Percentiles rank a stretch among this genome's conserved stretches.
These are phyloP conservation scores for Vireo griseus DNA, from an alignment of 2,797 vertebrate genomes.

Conservation along the genomic window DNA sequence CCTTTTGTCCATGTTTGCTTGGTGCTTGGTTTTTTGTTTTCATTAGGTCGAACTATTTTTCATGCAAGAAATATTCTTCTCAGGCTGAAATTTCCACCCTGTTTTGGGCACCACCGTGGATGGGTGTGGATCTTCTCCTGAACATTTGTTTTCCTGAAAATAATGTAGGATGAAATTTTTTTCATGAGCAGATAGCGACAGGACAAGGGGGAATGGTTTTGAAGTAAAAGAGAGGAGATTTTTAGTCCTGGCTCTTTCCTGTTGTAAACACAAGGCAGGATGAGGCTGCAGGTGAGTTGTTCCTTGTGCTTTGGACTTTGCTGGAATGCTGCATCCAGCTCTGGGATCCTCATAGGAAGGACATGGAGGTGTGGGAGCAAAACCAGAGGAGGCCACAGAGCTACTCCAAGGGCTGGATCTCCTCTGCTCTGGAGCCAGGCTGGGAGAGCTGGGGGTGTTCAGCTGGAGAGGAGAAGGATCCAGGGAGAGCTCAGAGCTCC, in stretches of 20 bases:
- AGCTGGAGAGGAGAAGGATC: background rate
- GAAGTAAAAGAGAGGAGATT: background rate
- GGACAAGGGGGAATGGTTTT: background rate
- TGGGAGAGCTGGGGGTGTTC: background rate
- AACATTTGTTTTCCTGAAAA: background rate
- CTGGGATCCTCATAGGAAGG: background rate
- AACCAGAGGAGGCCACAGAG: fast-evolving
- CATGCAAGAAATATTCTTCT: background rate
- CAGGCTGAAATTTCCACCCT: background rate
- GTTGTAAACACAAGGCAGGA: background rate
- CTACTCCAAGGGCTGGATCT: background rate
- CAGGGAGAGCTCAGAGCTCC: background rate
- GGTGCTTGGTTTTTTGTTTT: background rate
- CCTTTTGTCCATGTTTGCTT: background rate
- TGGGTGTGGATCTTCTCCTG: background rate
- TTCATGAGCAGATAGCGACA: background rate
- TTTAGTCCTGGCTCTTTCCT: background rate
- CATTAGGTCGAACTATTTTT: background rate
- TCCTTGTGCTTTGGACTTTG: background rate
- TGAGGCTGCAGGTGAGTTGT: background rate
- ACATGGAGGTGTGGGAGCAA: background rate
- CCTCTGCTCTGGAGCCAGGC: background rate
- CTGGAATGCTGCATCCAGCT: background rate
- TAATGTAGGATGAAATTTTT: background rate
- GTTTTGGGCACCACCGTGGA: background rate